phyloP scores from a whole-genome alignment of 2,888 invertebrate genomes.

The Oscheius sp. region DNA sequence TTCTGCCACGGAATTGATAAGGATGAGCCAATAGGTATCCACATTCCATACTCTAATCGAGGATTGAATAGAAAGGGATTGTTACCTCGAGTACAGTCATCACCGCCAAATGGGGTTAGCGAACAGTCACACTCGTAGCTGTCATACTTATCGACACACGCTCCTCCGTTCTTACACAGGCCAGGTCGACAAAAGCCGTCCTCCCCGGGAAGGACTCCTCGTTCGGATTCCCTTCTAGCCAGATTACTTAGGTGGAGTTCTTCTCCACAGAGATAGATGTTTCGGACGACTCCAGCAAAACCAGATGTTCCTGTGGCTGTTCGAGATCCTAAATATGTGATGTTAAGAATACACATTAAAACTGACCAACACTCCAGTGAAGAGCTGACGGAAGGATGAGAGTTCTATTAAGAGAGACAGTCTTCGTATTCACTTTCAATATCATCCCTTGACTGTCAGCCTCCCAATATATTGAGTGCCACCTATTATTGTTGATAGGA shows the following conservation, averaged over 20 bases:
- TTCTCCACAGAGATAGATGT: slow-evolving; percentile 63
- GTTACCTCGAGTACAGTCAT: slow-evolving; percentile 62
- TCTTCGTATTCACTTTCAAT: slow-evolving; percentile 37
- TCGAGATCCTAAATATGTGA: slow-evolving; percentile 54
- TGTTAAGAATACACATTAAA: neutral
- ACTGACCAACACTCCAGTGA: slow-evolving; percentile 43
- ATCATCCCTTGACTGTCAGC: slow-evolving; percentile 43
- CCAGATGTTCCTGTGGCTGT: slow-evolving; percentile 60
- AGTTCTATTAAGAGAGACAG: slow-evolving; percentile 26
- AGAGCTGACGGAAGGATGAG: slow-evolving; percentile 45
- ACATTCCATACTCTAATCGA: slow-evolving; percentile 63
- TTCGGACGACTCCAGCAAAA: slow-evolving; percentile 65
- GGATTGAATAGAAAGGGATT: neutral
- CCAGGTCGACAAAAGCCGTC: slow-evolving; percentile 60
- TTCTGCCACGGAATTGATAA: slow-evolving; percentile 68
- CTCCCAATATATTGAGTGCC: slow-evolving; percentile 59
- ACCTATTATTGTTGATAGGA: slow-evolving; percentile 62
- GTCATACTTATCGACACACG: slow-evolving; percentile 66
- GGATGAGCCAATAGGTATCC: slow-evolving; percentile 63
- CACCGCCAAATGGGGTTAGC: slow-evolving; percentile 65
- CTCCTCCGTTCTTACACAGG: slow-evolving; percentile 60
- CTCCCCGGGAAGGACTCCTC: slow-evolving; percentile 48
- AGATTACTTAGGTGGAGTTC: slow-evolving; percentile 53
- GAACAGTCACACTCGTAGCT: slow-evolving; percentile 66
- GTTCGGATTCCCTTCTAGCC: slow-evolving; percentile 54